Evolutionary conservation across 2,797 vertebrate genomes (phyloP).

Genomic region (Spondyliosoma cantharus): DNA sequence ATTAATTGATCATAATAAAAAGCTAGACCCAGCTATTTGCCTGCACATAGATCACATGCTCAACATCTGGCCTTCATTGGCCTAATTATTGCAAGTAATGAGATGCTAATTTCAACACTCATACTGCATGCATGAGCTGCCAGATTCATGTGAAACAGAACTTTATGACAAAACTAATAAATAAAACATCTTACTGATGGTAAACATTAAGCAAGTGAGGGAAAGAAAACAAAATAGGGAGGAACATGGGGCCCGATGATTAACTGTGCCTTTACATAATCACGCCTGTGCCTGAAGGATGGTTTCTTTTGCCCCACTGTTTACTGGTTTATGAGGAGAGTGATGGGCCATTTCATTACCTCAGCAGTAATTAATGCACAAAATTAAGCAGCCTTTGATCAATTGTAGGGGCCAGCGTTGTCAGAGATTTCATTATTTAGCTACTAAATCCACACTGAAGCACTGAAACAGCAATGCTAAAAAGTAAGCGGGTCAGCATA

Average conservation of each 20-base stretch:
- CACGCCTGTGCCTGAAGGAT: conserved; percentile 75
- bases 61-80: conserved; percentile 92
- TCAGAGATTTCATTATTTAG: conserved; percentile 66
- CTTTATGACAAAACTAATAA: conserved; percentile 89
- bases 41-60: conserved; percentile 80
- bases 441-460: conserved; percentile 42
- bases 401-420: conserved; percentile 59
- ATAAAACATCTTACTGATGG: conserved; percentile 87
- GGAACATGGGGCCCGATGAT: conserved; percentile 66
- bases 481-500: conserved; percentile 27
- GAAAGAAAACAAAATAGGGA: conserved; percentile 73
- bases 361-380: conserved; percentile 77
- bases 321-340: conserved; percentile 80
- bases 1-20: conserved; percentile 81
- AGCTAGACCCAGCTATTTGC: conserved; percentile 78
- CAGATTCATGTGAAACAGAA: conserved; percentile 86
- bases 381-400: conserved; percentile 79
- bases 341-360: conserved; percentile 82
- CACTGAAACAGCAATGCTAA: conserved; percentile 34
- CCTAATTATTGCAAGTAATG: conserved; percentile 94
- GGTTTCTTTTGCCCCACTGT: conserved; percentile 74
- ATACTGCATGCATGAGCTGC: conserved; percentile 90
- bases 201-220: conserved; percentile 84
- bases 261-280: conserved; percentile 76
- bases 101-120: conserved; percentile 94